Evolutionary conservation across 2,888 invertebrate genomes (phyloP).

Genomic region (Aethes cnicana): DNA sequence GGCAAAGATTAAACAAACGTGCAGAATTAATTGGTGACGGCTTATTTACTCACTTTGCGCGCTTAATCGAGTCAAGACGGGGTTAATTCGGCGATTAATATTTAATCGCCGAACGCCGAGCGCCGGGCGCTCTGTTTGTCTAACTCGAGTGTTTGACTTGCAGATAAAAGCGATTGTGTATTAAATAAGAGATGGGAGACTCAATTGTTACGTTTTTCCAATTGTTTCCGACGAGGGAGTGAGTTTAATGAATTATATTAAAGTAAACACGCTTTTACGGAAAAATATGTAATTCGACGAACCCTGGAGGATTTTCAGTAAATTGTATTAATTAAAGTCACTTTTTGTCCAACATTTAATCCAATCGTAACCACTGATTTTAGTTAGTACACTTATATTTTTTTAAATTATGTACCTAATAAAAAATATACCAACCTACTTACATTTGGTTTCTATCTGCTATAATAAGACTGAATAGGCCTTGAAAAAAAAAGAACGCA

Average conservation of each 20-base stretch:
- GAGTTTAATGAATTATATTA: neutral
- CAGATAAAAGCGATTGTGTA: conserved; percentile 24
- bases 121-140: conserved; percentile 17
- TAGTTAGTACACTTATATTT: no score
- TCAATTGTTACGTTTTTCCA: conserved; percentile 4
- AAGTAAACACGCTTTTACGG: neutral
- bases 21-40: conserved; percentile 73
- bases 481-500: no score
- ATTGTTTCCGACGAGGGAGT: neutral
- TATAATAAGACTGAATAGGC: no score
- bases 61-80: conserved; percentile 77
- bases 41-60: conserved; percentile 78
- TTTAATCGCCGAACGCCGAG: conserved; percentile 62
- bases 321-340: no score
- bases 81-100: conserved; percentile 80
- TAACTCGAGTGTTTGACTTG: conserved; percentile 27
- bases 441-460: no score
- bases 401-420: no score
- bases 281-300: no score
- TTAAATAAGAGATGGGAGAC: conserved; percentile 16
- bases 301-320: no score
- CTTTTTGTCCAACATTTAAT: no score
- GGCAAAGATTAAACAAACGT: conserved; percentile 68
- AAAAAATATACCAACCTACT: no score
- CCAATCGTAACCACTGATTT: no score